Conservation (phyloP, 2,113 vertebrate genomes). For the Aramus guarauna region DNA sequence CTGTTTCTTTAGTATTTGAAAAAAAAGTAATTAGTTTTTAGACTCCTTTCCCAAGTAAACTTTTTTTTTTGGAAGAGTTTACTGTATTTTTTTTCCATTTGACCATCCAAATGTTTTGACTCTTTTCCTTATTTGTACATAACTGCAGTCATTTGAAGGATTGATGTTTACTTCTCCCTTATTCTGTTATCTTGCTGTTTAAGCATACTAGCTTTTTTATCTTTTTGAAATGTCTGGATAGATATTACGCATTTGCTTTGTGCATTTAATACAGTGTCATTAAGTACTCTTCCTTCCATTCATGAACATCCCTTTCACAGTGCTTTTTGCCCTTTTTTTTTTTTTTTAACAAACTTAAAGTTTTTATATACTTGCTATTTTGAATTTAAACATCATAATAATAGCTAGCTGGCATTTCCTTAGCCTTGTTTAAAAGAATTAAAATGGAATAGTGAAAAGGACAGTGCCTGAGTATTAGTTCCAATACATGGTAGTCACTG, state of each 20-base stretch:
- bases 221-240: background rate
- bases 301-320: background rate
- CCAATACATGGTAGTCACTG: background rate
- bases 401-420: background rate
- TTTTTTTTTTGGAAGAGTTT: background rate
- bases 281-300: background rate
- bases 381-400: background rate
- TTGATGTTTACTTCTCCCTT: background rate
- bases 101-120: background rate
- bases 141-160: background rate
- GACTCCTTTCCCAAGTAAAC: background rate
- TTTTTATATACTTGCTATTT: background rate
- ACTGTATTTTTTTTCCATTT: background rate
- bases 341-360: background rate
- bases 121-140: background rate
- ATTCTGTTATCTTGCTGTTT: background rate
- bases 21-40: background rate
- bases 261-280: background rate
- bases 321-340: background rate
- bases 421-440: background rate
- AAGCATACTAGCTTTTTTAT: background rate
- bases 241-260: background rate
- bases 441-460: background rate
- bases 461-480: background rate
- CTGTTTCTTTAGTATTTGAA: background rate